Evolutionary conservation across 2,888 invertebrate species (phyloP).

Genomic region (Junonia oenone): DNA sequence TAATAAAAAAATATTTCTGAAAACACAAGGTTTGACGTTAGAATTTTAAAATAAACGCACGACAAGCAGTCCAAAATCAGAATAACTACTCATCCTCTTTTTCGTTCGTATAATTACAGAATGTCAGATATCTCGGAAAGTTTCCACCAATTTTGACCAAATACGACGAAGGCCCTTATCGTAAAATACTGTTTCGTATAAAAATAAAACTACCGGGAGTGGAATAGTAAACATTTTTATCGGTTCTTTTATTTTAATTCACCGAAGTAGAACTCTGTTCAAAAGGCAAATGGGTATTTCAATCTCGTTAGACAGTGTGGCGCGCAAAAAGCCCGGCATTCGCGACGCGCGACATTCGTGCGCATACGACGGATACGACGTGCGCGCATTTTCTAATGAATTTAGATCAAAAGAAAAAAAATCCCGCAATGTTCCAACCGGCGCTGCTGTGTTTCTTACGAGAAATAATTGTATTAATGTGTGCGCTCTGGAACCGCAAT

Average conservation of each 20-base stretch:
- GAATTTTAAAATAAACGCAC: neutral
- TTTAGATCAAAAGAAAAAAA: slow-evolving; percentile 62
- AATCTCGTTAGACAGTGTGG: slow-evolving; percentile 66
- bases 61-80: neutral
- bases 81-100: neutral
- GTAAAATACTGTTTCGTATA: neutral
- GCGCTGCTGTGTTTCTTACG: slow-evolving; percentile 24
- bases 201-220: slow-evolving; percentile 13
- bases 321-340: slow-evolving; percentile 65
- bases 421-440: slow-evolving; percentile 28
- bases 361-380: slow-evolving; percentile 50
- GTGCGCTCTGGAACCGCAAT: slow-evolving; percentile 24
- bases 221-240: slow-evolving; percentile 13
- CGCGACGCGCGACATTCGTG: slow-evolving; percentile 45
- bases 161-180: slow-evolving; percentile 6
- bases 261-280: slow-evolving; percentile 14
- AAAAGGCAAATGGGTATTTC: slow-evolving; percentile 43
- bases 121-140: slow-evolving; percentile 3
- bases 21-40: too few relatives aligned
- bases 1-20: too few relatives aligned
- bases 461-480: slow-evolving; percentile 30
- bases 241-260: slow-evolving; percentile 14
- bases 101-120: neutral
- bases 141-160: slow-evolving; percentile 13
- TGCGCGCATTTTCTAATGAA: slow-evolving; percentile 58